Evolutionary conservation across 2,113 vertebrate species (phyloP).

Genomic region (Coreoperca whiteheadi): DNA sequence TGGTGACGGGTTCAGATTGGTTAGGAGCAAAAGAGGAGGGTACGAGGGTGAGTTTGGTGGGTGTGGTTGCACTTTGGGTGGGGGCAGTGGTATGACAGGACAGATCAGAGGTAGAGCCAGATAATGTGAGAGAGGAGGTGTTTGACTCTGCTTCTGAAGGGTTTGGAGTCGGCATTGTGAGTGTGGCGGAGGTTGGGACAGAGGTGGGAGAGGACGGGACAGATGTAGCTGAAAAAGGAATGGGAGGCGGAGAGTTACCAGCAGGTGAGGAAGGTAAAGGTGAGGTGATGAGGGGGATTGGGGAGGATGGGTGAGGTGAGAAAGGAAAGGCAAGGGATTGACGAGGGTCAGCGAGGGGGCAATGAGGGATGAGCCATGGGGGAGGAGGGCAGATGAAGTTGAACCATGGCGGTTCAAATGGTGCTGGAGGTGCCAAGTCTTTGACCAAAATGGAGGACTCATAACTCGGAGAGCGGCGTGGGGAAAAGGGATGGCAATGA

Average conservation of each 20-base stretch:
- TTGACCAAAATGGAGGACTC: conserved; percentile 75
- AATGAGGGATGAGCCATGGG: conserved; percentile 1
- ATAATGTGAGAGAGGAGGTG: conserved; percentile 15
- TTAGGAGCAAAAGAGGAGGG: conserved; percentile 19
- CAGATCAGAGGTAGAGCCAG: conserved; percentile 8
- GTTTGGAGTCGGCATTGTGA: background rate
- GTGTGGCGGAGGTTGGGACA: conserved; percentile 29
- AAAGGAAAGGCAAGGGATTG: conserved; percentile 43
- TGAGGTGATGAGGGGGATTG: conserved; percentile 77
- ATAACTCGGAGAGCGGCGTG: conserved; percentile 80
- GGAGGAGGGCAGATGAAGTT: conserved; percentile 4
- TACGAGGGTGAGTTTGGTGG: background rate
- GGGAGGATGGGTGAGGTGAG: conserved; percentile 60
- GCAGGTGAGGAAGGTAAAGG: conserved; percentile 56
- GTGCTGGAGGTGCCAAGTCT: conserved; percentile 72
- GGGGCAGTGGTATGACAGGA: background rate
- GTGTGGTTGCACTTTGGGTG: conserved; percentile 4
- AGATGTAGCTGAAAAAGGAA: conserved; percentile 11
- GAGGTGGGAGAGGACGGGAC: conserved; percentile 34
- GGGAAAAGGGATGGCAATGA: conserved; percentile 69
- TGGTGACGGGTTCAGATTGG: conserved; percentile 28
- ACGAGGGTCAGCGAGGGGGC: conserved; percentile 24
- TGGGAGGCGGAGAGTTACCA: conserved; percentile 28
- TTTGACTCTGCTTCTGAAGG: conserved; percentile 28
- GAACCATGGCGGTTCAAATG: conserved; percentile 15